Conservation (phyloP, 2,888 invertebrate genomes). For the Rhopalosiphum nymphaeae region DNA sequence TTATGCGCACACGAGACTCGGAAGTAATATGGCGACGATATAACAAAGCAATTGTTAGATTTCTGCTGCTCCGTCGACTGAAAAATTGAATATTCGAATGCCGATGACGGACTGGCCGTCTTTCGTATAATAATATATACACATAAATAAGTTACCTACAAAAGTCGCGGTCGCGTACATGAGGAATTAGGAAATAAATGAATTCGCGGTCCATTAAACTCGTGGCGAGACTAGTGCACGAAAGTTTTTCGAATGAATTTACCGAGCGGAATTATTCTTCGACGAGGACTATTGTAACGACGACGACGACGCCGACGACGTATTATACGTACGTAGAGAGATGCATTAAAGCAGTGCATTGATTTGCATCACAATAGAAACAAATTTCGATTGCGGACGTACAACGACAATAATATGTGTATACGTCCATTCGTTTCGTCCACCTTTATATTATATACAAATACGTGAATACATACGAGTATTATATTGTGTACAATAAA, state of each 20-base stretch:
- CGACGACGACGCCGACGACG: neutral
- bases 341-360: conserved; percentile 18
- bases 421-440: neutral
- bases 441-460: neutral
- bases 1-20: neutral
- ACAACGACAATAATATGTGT: neutral
- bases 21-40: neutral
- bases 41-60: neutral
- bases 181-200: neutral
- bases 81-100: neutral
- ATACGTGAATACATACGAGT: neutral
- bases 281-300: conserved; percentile 5
- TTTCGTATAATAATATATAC: neutral
- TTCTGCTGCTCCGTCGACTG: neutral
- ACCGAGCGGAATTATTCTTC: conserved; percentile 7
- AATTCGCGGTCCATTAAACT: conserved; percentile 21
- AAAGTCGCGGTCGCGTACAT: neutral
- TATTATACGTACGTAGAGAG: neutral
- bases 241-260: conserved; percentile 20
- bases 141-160: neutral
- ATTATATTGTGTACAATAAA: neutral
- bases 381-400: neutral
- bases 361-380: conserved; percentile 49
- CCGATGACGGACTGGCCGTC: too few relatives aligned
- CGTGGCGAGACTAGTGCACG: conserved; percentile 1